phyloP scores from a whole-genome alignment of 2,888 invertebrate species.

The Choreutis nemorana region DNA sequence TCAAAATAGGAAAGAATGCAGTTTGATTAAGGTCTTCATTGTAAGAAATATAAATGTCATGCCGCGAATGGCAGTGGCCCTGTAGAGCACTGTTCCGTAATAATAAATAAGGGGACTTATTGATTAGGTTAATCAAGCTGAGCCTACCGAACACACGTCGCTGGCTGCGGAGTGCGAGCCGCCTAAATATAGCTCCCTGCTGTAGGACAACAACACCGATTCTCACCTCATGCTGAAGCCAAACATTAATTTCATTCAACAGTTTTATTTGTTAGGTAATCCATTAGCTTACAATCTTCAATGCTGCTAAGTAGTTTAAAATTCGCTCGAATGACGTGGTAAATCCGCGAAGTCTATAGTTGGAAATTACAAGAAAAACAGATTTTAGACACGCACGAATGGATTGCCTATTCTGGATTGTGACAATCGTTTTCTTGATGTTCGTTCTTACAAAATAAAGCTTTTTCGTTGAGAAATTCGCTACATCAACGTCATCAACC shows the following conservation, averaged over 20 bases:
- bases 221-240: too few relatives aligned
- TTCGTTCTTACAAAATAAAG: neutral
- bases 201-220: constrained; percentile 19
- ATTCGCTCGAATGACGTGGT: too few relatives aligned
- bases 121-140: constrained; percentile 36
- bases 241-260: too few relatives aligned
- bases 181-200: constrained; percentile 44
- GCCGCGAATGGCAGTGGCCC: constrained; percentile 28
- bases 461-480: too few relatives aligned
- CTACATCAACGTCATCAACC: too few relatives aligned
- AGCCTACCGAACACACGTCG: constrained; percentile 39
- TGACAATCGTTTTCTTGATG: constrained; percentile 22
- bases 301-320: too few relatives aligned
- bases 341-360: too few relatives aligned
- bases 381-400: constrained; percentile 42
- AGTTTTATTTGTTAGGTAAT: too few relatives aligned
- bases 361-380: too few relatives aligned
- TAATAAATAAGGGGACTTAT: constrained; percentile 33
- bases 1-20: constrained; percentile 6
- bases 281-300: too few relatives aligned
- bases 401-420: constrained; percentile 22
- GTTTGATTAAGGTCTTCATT: constrained; percentile 10
- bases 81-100: constrained; percentile 29
- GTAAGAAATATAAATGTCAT: constrained; percentile 29
- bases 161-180: constrained; percentile 26